Conservation (phyloP, 1,140 invertebrate species). For the Gonatopus flavifemur region DNA sequence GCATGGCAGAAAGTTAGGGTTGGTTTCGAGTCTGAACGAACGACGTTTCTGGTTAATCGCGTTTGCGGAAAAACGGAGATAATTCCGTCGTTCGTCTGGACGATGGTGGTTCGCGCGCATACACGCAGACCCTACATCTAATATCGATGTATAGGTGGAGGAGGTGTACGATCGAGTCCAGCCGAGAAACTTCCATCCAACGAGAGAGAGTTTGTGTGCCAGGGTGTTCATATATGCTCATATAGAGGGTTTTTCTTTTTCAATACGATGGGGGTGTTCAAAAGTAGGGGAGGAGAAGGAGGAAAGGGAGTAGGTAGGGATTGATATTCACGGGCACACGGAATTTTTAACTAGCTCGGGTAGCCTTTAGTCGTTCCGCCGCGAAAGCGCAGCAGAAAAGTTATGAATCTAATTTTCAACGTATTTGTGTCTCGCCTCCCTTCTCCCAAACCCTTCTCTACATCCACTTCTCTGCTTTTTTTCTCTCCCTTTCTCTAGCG, state of each 20-base stretch:
- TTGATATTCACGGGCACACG: conserved; percentile 51
- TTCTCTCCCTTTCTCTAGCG: conserved; percentile 1
- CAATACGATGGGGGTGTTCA: too few relatives aligned
- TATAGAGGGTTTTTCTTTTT: neutral
- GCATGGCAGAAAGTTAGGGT: conserved; percentile 3
- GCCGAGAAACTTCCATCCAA: conserved; percentile 10
- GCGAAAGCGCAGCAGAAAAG: conserved; percentile 51
- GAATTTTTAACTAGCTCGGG: conserved; percentile 54
- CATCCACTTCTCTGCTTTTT: conserved; percentile 9
- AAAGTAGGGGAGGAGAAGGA: conserved; percentile 4
- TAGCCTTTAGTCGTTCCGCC: conserved; percentile 38
- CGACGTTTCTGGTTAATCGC: conserved; percentile 50
- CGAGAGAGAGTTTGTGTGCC: neutral
- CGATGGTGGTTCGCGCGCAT: conserved; percentile 32
- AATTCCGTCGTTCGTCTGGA: conserved; percentile 47
- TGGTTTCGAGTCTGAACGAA: conserved; percentile 32
- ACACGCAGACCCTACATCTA: too few relatives aligned
- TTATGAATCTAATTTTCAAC: conserved; percentile 58
- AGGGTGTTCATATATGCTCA: neutral
- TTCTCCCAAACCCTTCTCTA: conserved; percentile 14
- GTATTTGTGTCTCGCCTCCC: conserved; percentile 44
- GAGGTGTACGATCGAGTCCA: conserved; percentile 17
- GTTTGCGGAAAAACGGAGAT: conserved; percentile 54
- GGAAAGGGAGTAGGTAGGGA: conserved; percentile 25
- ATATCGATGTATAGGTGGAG: conserved; percentile 20